Percentiles rank a stretch among this genome's conserved stretches.
phyloP scores from a whole-genome alignment of 35 echinoderm and acorn worm genomes.

The Heliocidaris tuberculata region DNA sequence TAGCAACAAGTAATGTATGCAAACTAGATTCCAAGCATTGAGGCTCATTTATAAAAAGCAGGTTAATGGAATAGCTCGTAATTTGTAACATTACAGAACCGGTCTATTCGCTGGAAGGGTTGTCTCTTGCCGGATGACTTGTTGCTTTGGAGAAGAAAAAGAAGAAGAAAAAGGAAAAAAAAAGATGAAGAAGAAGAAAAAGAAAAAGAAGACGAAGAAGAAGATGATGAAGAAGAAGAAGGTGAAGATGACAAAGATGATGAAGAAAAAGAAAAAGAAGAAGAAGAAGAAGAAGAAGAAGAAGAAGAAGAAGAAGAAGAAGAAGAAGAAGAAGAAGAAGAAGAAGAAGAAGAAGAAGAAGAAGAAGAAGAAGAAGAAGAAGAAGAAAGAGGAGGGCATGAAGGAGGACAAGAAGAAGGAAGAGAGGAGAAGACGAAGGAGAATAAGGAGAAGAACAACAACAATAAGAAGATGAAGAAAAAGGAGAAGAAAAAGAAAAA shows the following conservation, averaged over 20 bases:
- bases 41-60: no score
- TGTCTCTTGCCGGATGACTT: no score
- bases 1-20: no score
- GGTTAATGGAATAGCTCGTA: no score
- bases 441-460: background rate
- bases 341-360: background rate
- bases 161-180: no score
- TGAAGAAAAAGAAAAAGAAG: background rate
- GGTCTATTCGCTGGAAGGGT: no score
- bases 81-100: no score
- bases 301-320: background rate
- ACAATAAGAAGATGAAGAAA: background rate
- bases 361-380: background rate
- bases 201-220: no score
- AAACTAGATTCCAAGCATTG: no score
- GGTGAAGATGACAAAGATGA: background rate
- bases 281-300: background rate
- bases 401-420: background rate
- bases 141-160: no score
- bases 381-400: background rate
- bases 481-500: background rate
- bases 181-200: no score
- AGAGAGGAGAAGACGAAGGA: background rate
- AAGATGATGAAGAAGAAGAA: background rate
- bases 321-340: background rate